Evolutionary conservation across 1,140 invertebrate genomes (phyloP), one percentile per base, ranked within the genome.

Genomic region (Heliconius eleuchia): DNA sequence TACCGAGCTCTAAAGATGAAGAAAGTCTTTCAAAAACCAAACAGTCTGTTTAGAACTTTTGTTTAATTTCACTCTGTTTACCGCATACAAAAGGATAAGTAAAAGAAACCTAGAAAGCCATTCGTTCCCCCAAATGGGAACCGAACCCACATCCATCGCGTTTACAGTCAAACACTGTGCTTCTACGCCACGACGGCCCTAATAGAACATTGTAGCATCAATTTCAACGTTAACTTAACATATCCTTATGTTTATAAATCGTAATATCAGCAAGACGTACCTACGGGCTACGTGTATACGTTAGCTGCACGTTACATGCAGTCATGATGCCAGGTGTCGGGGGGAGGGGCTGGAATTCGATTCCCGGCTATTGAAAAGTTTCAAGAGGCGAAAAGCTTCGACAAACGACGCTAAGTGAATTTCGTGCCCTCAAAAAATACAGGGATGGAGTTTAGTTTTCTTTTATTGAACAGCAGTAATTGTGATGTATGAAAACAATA

Each of bases 401-500:
- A 92, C 92, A 94, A 94, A 94, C 91, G 92, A 92, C 91, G 91
- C 91, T 94, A 92, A 94, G 91, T 93, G 91, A 94, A 94, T 93
- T 94, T 93, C 86, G 90, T 88, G 90, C 92, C 91, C 91, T 92
- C 91, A 83, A 87, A 87, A 81, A 84, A 83, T 0, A 0, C 89
- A 89, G 91, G 84, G 71, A 18, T 78, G 90, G 70, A 90, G 76
- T 90, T 13, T 46, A 34, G 8, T 30, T 18, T 76, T 37, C 2
- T 74, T 76, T 71, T 19, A 46, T 82, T 42, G 66, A 66, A 30
- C 5, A 16, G 2, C 3, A 5, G 23, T 66, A 27, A 42, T 76
- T 74, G 46, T 50, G 2, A 55, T 27, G 18, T 6, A 34, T 4
- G 30, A 34, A 71, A 71, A 23, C 27, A 46, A 46, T 71, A 71